Evolutionary conservation across 2,113 vertebrate genomes (phyloP), one percentile per base, ranked within the genome.

Genomic region (Toxotes chatareus): DNA sequence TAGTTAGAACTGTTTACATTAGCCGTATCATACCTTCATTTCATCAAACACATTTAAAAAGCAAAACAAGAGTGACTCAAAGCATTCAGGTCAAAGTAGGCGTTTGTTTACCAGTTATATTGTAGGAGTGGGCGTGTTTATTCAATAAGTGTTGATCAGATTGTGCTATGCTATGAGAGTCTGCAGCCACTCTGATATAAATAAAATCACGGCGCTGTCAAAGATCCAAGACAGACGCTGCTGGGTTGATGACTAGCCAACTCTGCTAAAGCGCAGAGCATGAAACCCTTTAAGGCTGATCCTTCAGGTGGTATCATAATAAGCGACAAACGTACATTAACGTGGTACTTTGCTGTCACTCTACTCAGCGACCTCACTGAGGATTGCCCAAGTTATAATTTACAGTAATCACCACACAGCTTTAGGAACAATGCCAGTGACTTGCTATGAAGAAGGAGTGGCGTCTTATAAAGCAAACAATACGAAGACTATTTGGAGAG

Each of bases 141-240:
- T 49, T 75, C 61, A 34, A 10, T 40, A 62, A n/a, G 34, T 32
- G 60, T n/a, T 47, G 3, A 73, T 40, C 81, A 62, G 66, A 69
- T 44, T 71, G n/a, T 21, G 63, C 21, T 56, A 27, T 27, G 44
- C 31, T 31, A 12, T 21, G 40, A 38, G 19, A 21, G 13, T 14
- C 6, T 31, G 60, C 63, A 57, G 76, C 59, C 9, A 19, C 44
- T 65, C 68, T 44, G 78, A 74, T 71, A 69, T 66, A 76, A 88
- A 80, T 73, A 71, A 49, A 42, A 64, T 5, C 19, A 14, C 21
- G 3, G 2, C 4, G 32, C 42, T 70, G 32, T 42, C 60, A 77
- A 5, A 27, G 32, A 27, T 68, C 71, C 76, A 81, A 31, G 4
- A 60, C 81, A 42, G 36, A 76, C 40, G 56, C 10, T 12, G 65